Conservation (phyloP, 2,797 vertebrate genomes). For the Alauda arvensis region DNA sequence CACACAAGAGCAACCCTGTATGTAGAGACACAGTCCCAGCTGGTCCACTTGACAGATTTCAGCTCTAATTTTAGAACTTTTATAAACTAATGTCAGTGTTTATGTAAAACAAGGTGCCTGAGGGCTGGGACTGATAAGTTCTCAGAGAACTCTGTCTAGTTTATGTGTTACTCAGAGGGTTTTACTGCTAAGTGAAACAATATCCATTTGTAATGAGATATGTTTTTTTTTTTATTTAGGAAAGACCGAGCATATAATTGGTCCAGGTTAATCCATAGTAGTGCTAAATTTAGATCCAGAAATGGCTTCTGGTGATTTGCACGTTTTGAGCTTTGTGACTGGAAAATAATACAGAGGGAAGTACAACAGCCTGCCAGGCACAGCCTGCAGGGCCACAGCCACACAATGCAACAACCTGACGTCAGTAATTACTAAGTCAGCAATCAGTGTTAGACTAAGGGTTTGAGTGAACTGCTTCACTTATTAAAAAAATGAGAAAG, state of each 20-base stretch:
- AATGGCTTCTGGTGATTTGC: neutral
- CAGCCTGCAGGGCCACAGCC: neutral
- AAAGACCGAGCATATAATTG: constrained; percentile 1
- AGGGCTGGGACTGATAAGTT: neutral
- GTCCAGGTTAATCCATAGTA: neutral
- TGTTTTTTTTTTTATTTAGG: constrained; percentile 2
- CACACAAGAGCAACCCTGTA: neutral
- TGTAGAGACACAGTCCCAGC: neutral
- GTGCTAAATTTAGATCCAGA: constrained; percentile 12
- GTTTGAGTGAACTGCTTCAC: neutral
- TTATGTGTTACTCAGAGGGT: neutral
- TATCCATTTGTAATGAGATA: neutral
- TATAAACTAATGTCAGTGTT: constrained; percentile 33
- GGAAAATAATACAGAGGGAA: neutral
- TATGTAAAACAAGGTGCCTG: constrained; percentile 23
- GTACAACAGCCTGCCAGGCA: neutral
- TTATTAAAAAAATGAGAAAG: neutral
- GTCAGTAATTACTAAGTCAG: no score
- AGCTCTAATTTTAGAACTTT: constrained; percentile 27
- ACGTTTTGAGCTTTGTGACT: neutral
- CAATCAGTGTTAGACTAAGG: neutral
- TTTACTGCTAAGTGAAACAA: constrained; percentile 15
- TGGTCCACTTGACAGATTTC: neutral
- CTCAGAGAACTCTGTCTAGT: neutral
- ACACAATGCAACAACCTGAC: neutral